Evolutionary conservation across 2,888 invertebrate species (phyloP), one percentile per base, ranked within the genome.

Genomic region (Phymatocera aterrima): DNA sequence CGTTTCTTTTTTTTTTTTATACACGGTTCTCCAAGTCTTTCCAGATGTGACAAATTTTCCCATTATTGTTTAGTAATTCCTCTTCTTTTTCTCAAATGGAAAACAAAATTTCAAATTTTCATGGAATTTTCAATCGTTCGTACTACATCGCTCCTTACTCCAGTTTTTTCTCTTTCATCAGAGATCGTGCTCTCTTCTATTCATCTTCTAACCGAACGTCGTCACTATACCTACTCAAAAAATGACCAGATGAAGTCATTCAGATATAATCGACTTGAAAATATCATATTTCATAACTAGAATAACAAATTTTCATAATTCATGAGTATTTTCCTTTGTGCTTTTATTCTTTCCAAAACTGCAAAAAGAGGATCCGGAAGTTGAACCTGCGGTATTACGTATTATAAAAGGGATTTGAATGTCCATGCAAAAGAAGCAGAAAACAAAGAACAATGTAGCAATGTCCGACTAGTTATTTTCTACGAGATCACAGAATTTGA

Each of bases 381-480:
- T 64, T 37, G 61, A 64, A 64, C 61, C 61, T 64, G 61, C 10
- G 37, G 18, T 60, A 57, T 8, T 12, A 15, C 37, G 37, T 34
- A 64, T 37, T 64, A n/a, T n/a, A n/a, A n/a, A n/a, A n/a, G 24
- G 28, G 57, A 24, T 57, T 64, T 37, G 5, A 64, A 18, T 64
- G 34, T 64, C 61, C n/a, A n/a, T n/a, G n/a, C n/a, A n/a, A n/a
- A n/a, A n/a, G n/a, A n/a, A n/a, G n/a, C n/a, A n/a, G n/a, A n/a
- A n/a, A n/a, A n/a, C n/a, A n/a, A n/a, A n/a, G n/a, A n/a, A n/a
- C n/a, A n/a, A n/a, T n/a, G n/a, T n/a, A n/a, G n/a, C n/a, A n/a
- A n/a, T n/a, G n/a, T n/a, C n/a, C n/a, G n/a, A n/a, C n/a, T 48
- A 48, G 18, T 34, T 43, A 72, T n/a, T 75, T 72, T 24, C 40